Evolutionary conservation across 2,113 vertebrate genomes (phyloP), one percentile per base, ranked within the genome.

Genomic region (Eleginops maclovinus): DNA sequence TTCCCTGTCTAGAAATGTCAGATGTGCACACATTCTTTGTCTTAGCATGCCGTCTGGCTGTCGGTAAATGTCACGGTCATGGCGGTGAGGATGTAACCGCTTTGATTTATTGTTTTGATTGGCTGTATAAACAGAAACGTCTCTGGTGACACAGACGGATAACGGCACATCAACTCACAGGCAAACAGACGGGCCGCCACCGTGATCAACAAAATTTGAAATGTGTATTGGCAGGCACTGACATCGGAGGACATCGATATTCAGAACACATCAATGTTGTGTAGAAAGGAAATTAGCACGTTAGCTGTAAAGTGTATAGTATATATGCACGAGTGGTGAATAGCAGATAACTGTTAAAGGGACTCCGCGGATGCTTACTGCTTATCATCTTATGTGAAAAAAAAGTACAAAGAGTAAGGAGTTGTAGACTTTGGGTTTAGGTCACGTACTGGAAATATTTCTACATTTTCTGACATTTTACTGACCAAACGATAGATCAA

Each of bases 21-120:
- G 31, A 36, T 36, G 6, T 36, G 7, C 7, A 7, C 31, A 36
- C 31, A 36, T 43, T 59, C 17, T 41, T 50, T 9, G 11, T 24
- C 1, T 2, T 7, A 13, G 26, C n/a, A 47, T 51, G 56, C 40
- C n/a, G 46, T 46, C 43, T 59, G 40, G 28, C 22, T 61, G 62
- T 67, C 49, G 26, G 40, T 70, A 19, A 46, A 71, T 56, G 16
- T 64, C 70, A 66, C 4, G 3, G 19, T 46, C 62, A 60, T n/a
- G 24, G 26, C 24, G 2, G 6, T 41, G 21, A 58, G 13, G 36
- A 28, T 28, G 28, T 50, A 41, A 63, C 26, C 4, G 50, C 28
- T 51, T 64, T 21, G n/a, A 56, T 50, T 0, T 9, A 72, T 61
- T 22, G 22, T 43, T 79, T 59, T 13, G 1, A 31, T 58, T 43